A percentile compares a stretch with the other conserved stretches of the same genome.
Evolutionary conservation across 2,888 invertebrate genomes (phyloP).

Genomic region (Pristionchus fissidentatus): DNA sequence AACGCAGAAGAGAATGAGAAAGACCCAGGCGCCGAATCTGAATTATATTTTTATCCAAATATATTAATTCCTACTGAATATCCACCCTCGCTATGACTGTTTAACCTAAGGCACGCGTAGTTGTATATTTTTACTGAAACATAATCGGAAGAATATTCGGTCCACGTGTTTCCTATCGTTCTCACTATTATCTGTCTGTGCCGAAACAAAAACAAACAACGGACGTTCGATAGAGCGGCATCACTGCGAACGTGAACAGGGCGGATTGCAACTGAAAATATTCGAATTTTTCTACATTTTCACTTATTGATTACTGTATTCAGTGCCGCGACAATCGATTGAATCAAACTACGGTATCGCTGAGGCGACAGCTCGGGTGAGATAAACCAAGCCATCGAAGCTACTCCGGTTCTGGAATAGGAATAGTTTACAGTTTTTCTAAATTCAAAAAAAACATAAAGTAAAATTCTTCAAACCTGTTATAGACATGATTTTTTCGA

Average conservation of each 20-base stretch:
- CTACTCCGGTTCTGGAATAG: slow-evolving; percentile 21
- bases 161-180: too few species aligned
- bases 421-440: neutral
- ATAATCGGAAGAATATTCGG: too few species aligned
- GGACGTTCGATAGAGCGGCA: neutral
- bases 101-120: too few species aligned
- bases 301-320: slow-evolving; percentile 35
- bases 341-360: slow-evolving; percentile 21
- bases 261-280: neutral
- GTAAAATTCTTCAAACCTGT: too few species aligned
- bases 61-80: too few species aligned
- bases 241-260: neutral
- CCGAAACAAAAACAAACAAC: neutral
- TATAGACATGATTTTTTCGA: too few species aligned
- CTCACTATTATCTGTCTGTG: too few species aligned
- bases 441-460: neutral
- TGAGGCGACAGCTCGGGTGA: slow-evolving; percentile 23
- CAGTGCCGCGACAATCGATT: neutral
- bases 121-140: too few species aligned
- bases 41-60: neutral
- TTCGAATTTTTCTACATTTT: too few species aligned
- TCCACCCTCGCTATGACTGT: too few species aligned
- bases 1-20: neutral
- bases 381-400: slow-evolving; percentile 37
- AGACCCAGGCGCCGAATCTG: slow-evolving; percentile 16